Evolutionary conservation across 2,888 invertebrate species (phyloP).

Genomic region (Halocaridina rubra): DNA sequence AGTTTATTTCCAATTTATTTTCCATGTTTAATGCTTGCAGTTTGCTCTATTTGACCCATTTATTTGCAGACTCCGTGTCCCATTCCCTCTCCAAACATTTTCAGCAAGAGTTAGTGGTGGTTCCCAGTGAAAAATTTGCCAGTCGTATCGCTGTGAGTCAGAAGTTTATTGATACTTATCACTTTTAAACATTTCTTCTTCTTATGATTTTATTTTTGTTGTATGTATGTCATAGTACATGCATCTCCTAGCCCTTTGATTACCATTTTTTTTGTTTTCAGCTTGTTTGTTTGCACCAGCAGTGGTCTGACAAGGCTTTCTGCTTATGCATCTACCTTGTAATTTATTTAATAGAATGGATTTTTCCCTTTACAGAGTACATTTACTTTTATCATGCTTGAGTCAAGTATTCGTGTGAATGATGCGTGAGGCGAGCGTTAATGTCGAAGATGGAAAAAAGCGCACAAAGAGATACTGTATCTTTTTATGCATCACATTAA

Average conservation of each 20-base stretch:
- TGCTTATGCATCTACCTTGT: constrained; percentile 32
- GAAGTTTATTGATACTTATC: too few relatives aligned
- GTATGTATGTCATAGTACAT: constrained; percentile 11
- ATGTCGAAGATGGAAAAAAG: not conserved
- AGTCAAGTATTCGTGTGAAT: constrained; percentile 88
- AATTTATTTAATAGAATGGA: constrained; percentile 24
- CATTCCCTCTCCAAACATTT: constrained; percentile 62
- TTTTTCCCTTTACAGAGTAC: constrained; percentile 77
- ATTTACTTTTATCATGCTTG: constrained; percentile 96
- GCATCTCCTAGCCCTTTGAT: constrained; percentile 25
- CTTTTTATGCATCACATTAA: too few relatives aligned
- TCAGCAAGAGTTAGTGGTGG: constrained; percentile 56
- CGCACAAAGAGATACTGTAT: not conserved
- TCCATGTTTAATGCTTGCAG: too few relatives aligned
- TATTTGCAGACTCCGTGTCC: constrained; percentile 62
- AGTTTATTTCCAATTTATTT: too few relatives aligned
- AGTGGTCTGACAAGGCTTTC: constrained; percentile 37
- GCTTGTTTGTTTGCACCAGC: constrained; percentile 42
- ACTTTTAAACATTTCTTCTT: constrained; percentile 18
- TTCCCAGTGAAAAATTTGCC: constrained; percentile 62
- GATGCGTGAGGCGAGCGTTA: constrained; percentile 70
- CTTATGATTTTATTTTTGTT: constrained; percentile 7
- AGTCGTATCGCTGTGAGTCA: constrained; percentile 61
- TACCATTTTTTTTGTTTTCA: constrained; percentile 42
- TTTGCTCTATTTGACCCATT: not conserved